These are phyloP conservation scores for Bombus picipes DNA, from an alignment of 1,140 invertebrate genomes.

Conservation along the genomic window DNA sequence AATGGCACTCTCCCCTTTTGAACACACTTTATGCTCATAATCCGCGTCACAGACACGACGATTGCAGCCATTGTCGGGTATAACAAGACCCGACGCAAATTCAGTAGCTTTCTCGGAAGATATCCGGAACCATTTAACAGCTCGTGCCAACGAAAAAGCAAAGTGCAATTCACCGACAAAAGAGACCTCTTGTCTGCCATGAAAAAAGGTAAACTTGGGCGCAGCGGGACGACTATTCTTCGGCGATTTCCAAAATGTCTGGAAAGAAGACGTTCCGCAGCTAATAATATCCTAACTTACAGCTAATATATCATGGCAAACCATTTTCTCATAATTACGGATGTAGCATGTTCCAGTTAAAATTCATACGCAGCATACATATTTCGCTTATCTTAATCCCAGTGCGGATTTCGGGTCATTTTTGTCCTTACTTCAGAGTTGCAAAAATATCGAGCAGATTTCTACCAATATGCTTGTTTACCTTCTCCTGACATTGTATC, in stretches of 20 bases:
- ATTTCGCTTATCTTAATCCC: no score
- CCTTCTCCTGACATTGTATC: no score
- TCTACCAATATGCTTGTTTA: no score
- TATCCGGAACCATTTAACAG: not conserved
- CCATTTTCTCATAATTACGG: no score
- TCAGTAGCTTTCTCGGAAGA: no score
- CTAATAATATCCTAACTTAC: not conserved
- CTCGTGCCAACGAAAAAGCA: not conserved
- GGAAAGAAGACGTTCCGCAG: not conserved
- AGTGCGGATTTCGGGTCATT: no score
- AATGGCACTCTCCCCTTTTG: no score
- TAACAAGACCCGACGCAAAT: not conserved
- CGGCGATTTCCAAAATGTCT: not conserved
- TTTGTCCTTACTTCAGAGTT: no score
- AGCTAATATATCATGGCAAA: no score
- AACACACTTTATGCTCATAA: not conserved
- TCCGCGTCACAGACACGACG: not conserved
- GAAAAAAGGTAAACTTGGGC: not conserved
- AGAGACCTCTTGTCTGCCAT: not conserved
- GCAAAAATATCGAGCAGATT: no score
- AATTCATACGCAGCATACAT: no score
- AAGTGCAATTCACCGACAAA: not conserved
- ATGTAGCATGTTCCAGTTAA: no score
- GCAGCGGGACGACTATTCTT: conserved; percentile 1
- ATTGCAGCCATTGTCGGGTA: not conserved